Conservation (phyloP, 2,797 vertebrate genomes). For the Danio choprae region DNA sequence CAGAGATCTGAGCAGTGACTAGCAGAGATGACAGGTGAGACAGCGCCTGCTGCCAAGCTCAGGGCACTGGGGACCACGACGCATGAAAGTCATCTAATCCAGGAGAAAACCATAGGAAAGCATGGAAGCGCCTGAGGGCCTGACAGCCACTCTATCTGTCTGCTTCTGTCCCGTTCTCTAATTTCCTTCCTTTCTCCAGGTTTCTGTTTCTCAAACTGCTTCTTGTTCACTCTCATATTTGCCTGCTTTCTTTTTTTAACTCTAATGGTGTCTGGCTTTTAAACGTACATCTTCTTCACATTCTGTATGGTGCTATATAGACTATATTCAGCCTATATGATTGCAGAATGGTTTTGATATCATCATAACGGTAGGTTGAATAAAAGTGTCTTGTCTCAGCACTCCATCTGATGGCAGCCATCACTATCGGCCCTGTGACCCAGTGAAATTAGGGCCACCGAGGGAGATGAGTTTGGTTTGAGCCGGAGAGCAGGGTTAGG, state of each 20-base stretch:
- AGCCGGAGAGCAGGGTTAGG: constrained; percentile 17
- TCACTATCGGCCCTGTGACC: constrained; percentile 1
- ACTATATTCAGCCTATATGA: no score
- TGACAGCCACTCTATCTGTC: constrained; percentile 35
- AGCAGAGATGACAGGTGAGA: constrained; percentile 71
- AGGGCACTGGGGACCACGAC: constrained; percentile 36
- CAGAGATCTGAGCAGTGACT: constrained; percentile 69
- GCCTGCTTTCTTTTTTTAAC: constrained; percentile 7
- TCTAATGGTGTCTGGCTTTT: constrained; percentile 1
- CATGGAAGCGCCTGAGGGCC: constrained; percentile 40
- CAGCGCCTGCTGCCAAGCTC: constrained; percentile 49
- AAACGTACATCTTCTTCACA: neutral
- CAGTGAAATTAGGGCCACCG: constrained; percentile 22
- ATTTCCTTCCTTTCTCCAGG: constrained; percentile 39
- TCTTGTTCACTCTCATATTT: constrained; percentile 33
- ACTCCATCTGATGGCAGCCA: constrained; percentile 1
- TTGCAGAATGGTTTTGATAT: no score
- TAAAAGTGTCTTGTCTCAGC: neutral
- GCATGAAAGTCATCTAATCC: constrained; percentile 53
- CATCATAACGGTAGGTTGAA: no score
- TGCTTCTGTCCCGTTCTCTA: constrained; percentile 29
- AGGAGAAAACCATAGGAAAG: constrained; percentile 38
- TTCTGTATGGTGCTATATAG: neutral
- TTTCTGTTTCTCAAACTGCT: constrained; percentile 27
- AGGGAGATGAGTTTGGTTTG: constrained; percentile 32